phyloP scores from a whole-genome alignment of 2,888 invertebrate genomes.

The Tenthredo distinguenda region DNA sequence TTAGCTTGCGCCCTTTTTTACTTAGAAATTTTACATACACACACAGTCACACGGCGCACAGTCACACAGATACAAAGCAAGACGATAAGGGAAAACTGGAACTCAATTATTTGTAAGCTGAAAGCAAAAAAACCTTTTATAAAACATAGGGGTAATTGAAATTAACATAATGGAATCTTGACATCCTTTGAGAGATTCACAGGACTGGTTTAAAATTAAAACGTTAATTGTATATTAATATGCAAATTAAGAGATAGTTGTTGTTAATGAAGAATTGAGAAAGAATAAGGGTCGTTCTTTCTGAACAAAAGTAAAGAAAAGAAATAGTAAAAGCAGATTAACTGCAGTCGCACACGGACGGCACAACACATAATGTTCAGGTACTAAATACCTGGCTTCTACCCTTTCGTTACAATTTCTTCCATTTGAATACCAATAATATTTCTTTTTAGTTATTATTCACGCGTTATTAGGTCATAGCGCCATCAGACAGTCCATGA shows the following conservation, averaged over 20 bases:
- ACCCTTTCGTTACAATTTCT: slow-evolving; percentile 61
- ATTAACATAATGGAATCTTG: background rate
- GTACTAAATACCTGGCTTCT: slow-evolving; percentile 68
- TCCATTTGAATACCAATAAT: slow-evolving; percentile 79
- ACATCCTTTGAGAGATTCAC: background rate
- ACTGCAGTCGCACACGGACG: slow-evolving; percentile 64
- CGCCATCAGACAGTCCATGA: slow-evolving; percentile 15
- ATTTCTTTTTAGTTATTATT: slow-evolving; percentile 35
- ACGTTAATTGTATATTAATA: background rate
- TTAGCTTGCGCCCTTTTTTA: slow-evolving; percentile 64
- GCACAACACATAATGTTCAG: slow-evolving; percentile 67
- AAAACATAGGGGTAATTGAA: slow-evolving; percentile 29
- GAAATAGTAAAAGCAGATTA: slow-evolving; percentile 57
- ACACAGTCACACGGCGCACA: slow-evolving; percentile 59
- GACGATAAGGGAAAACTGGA: slow-evolving; percentile 52
- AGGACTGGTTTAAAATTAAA: background rate
- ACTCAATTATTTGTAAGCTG: slow-evolving; percentile 18
- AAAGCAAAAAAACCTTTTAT: slow-evolving; percentile 49
- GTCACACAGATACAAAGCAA: slow-evolving; percentile 73
- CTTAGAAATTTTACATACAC: slow-evolving; percentile 54
- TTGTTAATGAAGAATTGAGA: background rate
- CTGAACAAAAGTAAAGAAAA: slow-evolving; percentile 25
- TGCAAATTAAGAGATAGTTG: background rate
- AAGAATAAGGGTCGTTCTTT: background rate
- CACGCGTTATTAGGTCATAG: background rate